Conservation (phyloP, 2,797 vertebrate genomes). For the Enteromius thamalakanensis region DNA sequence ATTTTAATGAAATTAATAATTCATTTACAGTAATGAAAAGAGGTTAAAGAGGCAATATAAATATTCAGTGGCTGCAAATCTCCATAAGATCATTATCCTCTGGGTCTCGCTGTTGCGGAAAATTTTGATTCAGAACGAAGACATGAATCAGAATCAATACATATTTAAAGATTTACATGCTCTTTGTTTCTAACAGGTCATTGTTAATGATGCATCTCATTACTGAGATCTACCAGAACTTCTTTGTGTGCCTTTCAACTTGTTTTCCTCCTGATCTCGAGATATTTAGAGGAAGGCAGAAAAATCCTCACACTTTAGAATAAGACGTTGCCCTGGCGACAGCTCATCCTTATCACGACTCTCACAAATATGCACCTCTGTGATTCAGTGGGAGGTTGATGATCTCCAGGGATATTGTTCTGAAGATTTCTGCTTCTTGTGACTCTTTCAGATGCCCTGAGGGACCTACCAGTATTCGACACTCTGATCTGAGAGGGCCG, state of each 20-base stretch:
- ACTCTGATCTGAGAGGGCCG: conserved; percentile 46
- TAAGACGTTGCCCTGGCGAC: conserved; percentile 55
- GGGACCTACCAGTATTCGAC: conserved; percentile 41
- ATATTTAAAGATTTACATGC: conserved; percentile 7
- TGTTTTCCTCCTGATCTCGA: conserved; percentile 16
- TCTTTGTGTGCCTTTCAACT: conserved; percentile 3
- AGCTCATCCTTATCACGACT: conserved; percentile 52
- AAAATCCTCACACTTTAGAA: conserved; percentile 40
- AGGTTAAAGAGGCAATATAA: conserved; percentile 11
- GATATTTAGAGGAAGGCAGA: conserved; percentile 27
- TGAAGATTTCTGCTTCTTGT: conserved; percentile 33
- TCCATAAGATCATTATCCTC: conserved; percentile 9
- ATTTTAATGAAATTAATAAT: conserved; percentile 4
- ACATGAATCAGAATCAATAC: conserved; percentile 25
- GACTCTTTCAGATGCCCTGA: conserved; percentile 56
- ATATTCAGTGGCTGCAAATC: conserved; percentile 12
- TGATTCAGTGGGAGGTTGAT: conserved; percentile 48
- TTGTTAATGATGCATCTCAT: not conserved
- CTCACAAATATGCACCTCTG: conserved; percentile 51
- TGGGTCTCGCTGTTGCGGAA: not conserved
- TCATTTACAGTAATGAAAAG: conserved; percentile 24
- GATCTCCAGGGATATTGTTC: conserved; percentile 42
- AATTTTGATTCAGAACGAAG: conserved; percentile 11
- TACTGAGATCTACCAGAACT: conserved; percentile 3
- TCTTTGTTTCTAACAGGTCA: conserved; percentile 7